Base-by-base conservation (phyloP, 2,113 vertebrate species). In the Daphoenositta chrysoptera region DNA sequence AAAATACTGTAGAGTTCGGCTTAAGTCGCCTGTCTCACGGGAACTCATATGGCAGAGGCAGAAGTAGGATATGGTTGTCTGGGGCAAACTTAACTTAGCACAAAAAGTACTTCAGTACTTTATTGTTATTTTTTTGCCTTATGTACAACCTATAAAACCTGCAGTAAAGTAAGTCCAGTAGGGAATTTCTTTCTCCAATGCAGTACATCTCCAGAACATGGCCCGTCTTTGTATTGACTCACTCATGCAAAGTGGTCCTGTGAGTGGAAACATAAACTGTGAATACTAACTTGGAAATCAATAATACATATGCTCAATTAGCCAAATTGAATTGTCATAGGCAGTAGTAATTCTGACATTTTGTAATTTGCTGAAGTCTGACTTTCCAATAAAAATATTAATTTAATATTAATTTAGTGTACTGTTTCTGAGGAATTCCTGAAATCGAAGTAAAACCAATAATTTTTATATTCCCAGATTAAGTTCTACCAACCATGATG, bases 11-110 rank as follows among this genome's bases (percentile, higher is more conserved):
- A 9, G 15, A 70, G 27, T 68, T 70, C 13, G 10, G 9, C 39
- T 81, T 51, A 40, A 51, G 11, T 42, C 0, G 0, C 21, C 21
- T 91, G 14, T 68, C n/a, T 50, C 53, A 40, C 0, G 11, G 51
- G 47, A 73, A 28, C 15, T 78, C 54, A 24, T 11, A 15, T 40
- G 40, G 37, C 42, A 84, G 58, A 81, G 19, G n/a, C 54, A 91
- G 72, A 72, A 73, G 45, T 45, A 61, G 50, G 15, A 33, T 70
- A 17, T 73, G 39, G 22, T n/a, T 84, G 22, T 66, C 65, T 93
- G 26, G 42, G 50, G n/a, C 21, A 83, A 93, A 61, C 37, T 76
- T 72, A 48, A 23, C 9, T 75, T 66, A 72, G 30, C 54, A 77
- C 39, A 76, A 53, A 37, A 87, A 58, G 24, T 58, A 24, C 44